phyloP scores from a whole-genome alignment of 2,888 invertebrate genomes.

The Theretra japonica region DNA sequence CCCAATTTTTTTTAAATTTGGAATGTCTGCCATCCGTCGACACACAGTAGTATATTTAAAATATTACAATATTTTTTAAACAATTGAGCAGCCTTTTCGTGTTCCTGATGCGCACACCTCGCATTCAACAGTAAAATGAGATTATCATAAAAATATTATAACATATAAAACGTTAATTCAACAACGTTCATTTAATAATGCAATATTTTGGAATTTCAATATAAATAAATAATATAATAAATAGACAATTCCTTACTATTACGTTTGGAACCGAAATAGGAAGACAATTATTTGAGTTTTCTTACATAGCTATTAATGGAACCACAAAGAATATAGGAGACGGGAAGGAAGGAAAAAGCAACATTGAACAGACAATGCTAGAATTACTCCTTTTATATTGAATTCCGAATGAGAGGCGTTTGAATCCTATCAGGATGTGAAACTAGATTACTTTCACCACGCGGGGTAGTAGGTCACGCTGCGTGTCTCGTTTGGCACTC shows the following conservation, averaged over 20 bases:
- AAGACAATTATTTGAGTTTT: slow-evolving; percentile 31
- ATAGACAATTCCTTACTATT: slow-evolving; percentile 26
- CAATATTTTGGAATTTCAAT: slow-evolving; percentile 27
- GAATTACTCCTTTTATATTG: slow-evolving; percentile 1
- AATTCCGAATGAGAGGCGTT: neutral
- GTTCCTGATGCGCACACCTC: slow-evolving; percentile 26
- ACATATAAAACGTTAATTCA: slow-evolving; percentile 26
- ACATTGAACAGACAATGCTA: slow-evolving; percentile 28
- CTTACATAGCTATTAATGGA: slow-evolving; percentile 12
- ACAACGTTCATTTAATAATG: slow-evolving; percentile 20
- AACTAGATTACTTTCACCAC: too few relatives aligned
- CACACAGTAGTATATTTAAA: neutral
- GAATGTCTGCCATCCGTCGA: neutral
- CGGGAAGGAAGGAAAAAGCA: slow-evolving; percentile 24
- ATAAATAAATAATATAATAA: slow-evolving; percentile 36
- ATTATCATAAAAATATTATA: slow-evolving; percentile 30
- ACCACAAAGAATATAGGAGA: slow-evolving; percentile 29
- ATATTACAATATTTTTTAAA: slow-evolving; percentile 21
- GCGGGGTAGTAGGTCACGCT: too few relatives aligned
- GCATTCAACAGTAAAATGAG: slow-evolving; percentile 26
- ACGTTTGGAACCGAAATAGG: slow-evolving; percentile 33
- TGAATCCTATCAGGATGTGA: too few relatives aligned
- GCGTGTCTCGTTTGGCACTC: too few relatives aligned
- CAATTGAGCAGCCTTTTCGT: slow-evolving; percentile 35
- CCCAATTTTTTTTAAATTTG: neutral